Percentiles rank a stretch among this genome's conserved stretches.
These are phyloP conservation scores for Lochmaea capreae DNA, from an alignment of 2,888 invertebrate species.

Conservation along the genomic window DNA sequence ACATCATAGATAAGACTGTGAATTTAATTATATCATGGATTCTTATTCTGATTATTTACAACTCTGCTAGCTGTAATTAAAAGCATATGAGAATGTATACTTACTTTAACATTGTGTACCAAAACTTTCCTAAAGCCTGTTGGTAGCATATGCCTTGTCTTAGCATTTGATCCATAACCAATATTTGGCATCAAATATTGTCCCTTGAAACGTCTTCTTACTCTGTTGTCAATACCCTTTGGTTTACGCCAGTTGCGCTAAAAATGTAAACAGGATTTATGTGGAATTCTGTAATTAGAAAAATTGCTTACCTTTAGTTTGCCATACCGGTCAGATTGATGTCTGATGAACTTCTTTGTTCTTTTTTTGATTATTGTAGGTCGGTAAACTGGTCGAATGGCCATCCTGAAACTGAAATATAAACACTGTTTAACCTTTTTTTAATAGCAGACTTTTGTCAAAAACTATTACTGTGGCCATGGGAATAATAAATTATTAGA, in stretches of 20 bases:
- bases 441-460: background rate
- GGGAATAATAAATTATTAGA: background rate
- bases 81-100: slow-evolving; percentile 43
- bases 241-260: slow-evolving; percentile 99
- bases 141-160: slow-evolving; percentile 96
- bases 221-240: slow-evolving; percentile 99
- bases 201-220: slow-evolving; percentile 98
- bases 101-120: slow-evolving; percentile 86
- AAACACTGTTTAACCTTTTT: slow-evolving; percentile 32
- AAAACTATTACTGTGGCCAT: background rate
- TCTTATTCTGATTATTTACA: too few species aligned
- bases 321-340: slow-evolving; percentile 98
- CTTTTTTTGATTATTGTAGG: slow-evolving; percentile 96
- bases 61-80: too few species aligned
- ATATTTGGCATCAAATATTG: slow-evolving; percentile 99
- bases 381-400: slow-evolving; percentile 89
- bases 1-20: slow-evolving; percentile 56
- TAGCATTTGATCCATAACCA: slow-evolving; percentile 97
- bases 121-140: slow-evolving; percentile 98
- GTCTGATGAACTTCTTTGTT: slow-evolving; percentile 97
- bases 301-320: slow-evolving; percentile 83
- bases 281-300: background rate
- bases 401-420: slow-evolving; percentile 73
- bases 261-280: slow-evolving; percentile 45
- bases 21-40: background rate